Evolutionary conservation across 2,113 vertebrate genomes (phyloP).

Genomic region (Hemichromis elongatus): DNA sequence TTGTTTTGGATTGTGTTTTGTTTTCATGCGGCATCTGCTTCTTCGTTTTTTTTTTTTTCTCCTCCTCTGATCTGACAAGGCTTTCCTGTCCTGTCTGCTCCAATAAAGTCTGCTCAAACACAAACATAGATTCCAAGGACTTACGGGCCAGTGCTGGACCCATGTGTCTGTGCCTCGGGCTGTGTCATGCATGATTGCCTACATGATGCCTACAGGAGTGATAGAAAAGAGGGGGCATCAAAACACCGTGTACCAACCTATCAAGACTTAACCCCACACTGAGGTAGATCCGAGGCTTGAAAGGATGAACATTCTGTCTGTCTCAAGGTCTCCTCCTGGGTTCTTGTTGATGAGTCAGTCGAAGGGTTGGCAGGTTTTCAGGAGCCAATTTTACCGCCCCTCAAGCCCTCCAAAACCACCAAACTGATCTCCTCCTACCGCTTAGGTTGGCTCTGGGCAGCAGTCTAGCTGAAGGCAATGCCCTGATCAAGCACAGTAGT

Average conservation of each 20-base stretch:
- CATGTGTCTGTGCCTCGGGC: conserved; percentile 80
- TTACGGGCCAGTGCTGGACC: conserved; percentile 76
- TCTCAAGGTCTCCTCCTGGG: conserved; percentile 74
- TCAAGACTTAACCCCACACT: conserved; percentile 79
- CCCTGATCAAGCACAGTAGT: conserved; percentile 47
- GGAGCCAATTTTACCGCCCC: conserved; percentile 72
- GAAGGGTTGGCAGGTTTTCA: conserved; percentile 76
- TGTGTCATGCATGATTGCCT: conserved; percentile 89
- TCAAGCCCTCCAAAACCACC: conserved; percentile 40
- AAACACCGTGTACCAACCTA: conserved; percentile 59
- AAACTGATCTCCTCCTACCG: conserved; percentile 68
- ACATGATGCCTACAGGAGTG: conserved; percentile 86
- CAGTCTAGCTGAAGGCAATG: conserved; percentile 61
- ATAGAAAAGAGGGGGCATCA: conserved; percentile 6
- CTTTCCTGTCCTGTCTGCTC: conserved; percentile 82
- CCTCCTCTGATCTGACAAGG: conserved; percentile 57
- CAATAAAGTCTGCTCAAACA: conserved; percentile 80
- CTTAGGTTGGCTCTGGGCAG: conserved; percentile 32
- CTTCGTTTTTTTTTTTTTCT: neutral
- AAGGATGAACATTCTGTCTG: conserved; percentile 67
- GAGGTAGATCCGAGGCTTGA: conserved; percentile 74
- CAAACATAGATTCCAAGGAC: conserved; percentile 78
- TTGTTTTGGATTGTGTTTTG: conserved; percentile 54
- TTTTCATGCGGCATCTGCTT: conserved; percentile 26
- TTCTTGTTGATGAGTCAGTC: conserved; percentile 77